phyloP scores from a whole-genome alignment of 2,888 invertebrate genomes.

The Tenthredo scrophulariae region DNA sequence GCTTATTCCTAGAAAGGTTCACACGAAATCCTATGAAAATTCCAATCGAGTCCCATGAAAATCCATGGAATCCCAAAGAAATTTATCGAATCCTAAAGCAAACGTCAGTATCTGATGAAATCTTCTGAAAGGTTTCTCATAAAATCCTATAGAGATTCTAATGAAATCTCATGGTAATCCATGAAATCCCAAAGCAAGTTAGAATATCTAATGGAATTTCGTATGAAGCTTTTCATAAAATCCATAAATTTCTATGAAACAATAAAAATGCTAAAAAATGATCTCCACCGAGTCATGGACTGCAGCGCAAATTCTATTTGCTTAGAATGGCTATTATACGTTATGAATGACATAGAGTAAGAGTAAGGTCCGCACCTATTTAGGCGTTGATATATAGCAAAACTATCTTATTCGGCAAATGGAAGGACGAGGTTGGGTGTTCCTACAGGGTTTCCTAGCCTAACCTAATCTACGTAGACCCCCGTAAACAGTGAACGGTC shows the following conservation, averaged over 20 bases:
- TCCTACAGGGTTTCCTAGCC: neutral
- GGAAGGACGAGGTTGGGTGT: conserved; percentile 3
- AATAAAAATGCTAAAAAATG: neutral
- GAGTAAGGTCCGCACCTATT: neutral
- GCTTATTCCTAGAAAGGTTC: no score
- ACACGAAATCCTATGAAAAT: no score
- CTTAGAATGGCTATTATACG: neutral
- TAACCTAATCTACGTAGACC: conserved; percentile 17
- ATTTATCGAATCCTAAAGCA: no score
- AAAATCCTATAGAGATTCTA: neutral
- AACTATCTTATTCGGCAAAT: conserved; percentile 17
- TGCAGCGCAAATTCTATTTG: neutral
- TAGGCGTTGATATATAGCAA: neutral
- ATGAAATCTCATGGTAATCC: neutral
- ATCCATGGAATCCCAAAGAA: neutral
- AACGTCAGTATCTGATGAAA: no score
- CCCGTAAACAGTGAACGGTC: conserved; percentile 20
- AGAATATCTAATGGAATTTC: neutral
- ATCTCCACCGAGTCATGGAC: neutral
- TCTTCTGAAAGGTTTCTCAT: no score
- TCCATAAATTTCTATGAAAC: neutral
- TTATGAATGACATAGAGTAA: neutral
- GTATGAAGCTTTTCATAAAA: neutral
- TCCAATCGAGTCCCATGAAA: no score
- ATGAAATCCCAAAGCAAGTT: neutral